Conservation (phyloP, 2,113 vertebrate genomes). For the Globicephala melas region DNA sequence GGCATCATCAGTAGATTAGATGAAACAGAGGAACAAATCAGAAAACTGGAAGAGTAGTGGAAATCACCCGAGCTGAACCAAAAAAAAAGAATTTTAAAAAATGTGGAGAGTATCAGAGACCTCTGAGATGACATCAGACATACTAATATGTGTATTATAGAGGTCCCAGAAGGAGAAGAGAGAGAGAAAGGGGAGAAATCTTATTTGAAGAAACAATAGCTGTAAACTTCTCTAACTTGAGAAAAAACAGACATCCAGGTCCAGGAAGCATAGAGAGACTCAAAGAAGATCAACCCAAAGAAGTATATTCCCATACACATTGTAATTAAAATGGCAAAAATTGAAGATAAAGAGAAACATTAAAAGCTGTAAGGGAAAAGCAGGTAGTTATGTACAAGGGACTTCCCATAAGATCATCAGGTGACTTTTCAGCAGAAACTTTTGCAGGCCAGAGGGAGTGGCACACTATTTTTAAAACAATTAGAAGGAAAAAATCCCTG, state of each 20-base stretch:
- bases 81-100: neutral
- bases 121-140: neutral
- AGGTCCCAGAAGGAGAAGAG: neutral
- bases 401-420: neutral
- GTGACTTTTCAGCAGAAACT: neutral
- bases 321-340: neutral
- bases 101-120: neutral
- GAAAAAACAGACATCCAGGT: neutral
- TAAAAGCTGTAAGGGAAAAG: neutral
- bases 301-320: neutral
- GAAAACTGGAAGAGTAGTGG: neutral
- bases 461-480: neutral
- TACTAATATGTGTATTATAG: neutral
- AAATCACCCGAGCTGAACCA: neutral
- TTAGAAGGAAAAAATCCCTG: neutral
- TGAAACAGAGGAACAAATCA: neutral
- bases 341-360: neutral
- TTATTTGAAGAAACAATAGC: neutral
- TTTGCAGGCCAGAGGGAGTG: neutral
- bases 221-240: neutral
- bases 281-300: neutral
- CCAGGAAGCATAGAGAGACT: neutral
- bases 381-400: neutral
- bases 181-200: neutral
- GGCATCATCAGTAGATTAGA: neutral